Evolutionary conservation across 2,113 vertebrate genomes (phyloP).

Genomic region (Taxidea taxus): DNA sequence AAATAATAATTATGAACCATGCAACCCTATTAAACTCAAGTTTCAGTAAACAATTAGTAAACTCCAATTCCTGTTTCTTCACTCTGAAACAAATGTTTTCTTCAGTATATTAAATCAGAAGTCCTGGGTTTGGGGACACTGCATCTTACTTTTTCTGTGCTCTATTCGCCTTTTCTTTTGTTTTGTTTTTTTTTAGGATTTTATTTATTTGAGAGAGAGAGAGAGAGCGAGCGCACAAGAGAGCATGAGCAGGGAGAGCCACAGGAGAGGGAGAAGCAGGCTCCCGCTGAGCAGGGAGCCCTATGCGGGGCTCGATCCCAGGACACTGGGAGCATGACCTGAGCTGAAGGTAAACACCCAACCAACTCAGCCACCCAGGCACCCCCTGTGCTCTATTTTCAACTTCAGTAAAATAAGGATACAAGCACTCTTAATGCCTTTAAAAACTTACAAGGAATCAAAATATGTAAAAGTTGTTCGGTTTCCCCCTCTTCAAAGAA

Average conservation of each 20-base stretch:
- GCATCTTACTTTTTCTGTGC: background rate
- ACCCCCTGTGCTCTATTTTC: background rate
- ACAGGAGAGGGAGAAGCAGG: background rate
- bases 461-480: background rate
- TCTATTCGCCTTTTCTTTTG: background rate
- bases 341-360: background rate
- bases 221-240: background rate
- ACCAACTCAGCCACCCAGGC: background rate
- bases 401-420: background rate
- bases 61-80: background rate
- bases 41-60: background rate
- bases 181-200: background rate
- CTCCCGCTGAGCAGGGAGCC: background rate
- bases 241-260: background rate
- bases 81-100: background rate
- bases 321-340: background rate
- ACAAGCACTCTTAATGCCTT: background rate
- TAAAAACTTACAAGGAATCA: background rate
- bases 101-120: background rate
- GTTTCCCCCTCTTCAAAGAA: background rate
- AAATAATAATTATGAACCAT: background rate
- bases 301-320: background rate
- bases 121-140: background rate
- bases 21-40: background rate
- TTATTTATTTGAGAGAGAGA: background rate